Evolutionary conservation across 2,113 vertebrate genomes (phyloP).

Genomic region (Clupea harengus): DNA sequence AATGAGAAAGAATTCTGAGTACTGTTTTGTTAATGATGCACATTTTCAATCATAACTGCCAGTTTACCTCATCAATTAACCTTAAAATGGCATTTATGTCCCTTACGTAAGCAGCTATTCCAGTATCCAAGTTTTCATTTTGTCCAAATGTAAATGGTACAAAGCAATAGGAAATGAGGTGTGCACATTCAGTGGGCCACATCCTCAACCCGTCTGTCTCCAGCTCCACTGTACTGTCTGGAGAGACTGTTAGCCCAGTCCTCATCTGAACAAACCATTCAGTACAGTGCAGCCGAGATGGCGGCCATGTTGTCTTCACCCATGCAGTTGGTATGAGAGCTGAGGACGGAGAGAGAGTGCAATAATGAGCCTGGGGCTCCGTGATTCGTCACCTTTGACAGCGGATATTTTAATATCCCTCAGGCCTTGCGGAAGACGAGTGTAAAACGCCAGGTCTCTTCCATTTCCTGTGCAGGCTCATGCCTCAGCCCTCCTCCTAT

Average conservation of each 20-base stretch:
- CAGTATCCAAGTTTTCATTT: too few relatives aligned
- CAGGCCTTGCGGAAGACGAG: not conserved
- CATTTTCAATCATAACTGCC: not conserved
- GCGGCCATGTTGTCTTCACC: not conserved
- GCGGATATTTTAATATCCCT: not conserved
- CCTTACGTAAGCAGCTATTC: not conserved
- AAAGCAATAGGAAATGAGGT: not conserved
- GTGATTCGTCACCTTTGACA: slow-evolving; percentile 1
- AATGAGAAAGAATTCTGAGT: not conserved
- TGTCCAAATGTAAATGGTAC: too few relatives aligned
- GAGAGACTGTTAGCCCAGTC: not conserved
- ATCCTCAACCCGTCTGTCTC: not conserved
- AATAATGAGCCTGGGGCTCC: not conserved
- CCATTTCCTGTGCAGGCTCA: slow-evolving; percentile 18
- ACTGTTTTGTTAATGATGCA: not conserved
- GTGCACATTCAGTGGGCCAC: not conserved
- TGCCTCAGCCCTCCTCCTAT: too few relatives aligned
- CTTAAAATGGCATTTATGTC: not conserved
- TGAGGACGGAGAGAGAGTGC: not conserved
- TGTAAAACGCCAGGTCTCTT: not conserved
- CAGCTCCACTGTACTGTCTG: not conserved
- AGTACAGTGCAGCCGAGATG: not conserved
- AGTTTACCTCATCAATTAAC: not conserved
- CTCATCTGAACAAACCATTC: not conserved
- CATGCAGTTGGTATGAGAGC: not conserved